Conservation (phyloP, 2,888 invertebrate genomes). For the Beris chalybata region DNA sequence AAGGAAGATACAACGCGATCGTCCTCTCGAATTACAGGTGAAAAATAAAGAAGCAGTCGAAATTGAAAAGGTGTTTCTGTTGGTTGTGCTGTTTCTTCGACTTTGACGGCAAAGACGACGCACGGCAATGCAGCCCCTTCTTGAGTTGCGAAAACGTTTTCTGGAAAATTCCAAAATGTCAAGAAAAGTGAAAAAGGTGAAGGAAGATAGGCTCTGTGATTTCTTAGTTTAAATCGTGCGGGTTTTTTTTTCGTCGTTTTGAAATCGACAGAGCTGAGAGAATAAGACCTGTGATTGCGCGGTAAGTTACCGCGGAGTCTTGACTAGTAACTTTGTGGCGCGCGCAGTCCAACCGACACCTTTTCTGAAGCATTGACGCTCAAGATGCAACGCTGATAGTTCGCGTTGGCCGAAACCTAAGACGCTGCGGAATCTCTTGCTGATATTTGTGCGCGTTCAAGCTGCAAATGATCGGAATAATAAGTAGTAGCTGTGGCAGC, state of each 20-base stretch:
- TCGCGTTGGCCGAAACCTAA: no score
- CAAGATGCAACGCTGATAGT: no score
- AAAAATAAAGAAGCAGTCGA: no score
- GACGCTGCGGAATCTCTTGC: no score
- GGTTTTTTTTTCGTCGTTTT: no score
- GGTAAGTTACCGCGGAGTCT: no score
- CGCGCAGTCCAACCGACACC: neutral
- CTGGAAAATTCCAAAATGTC: constrained; percentile 23
- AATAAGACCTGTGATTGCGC: no score
- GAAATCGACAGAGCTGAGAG: no score
- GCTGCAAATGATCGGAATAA: constrained; percentile 22
- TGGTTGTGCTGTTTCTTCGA: neutral
- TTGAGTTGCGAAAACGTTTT: constrained; percentile 2
- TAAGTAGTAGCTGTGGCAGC: neutral
- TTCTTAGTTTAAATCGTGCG: constrained; percentile 14
- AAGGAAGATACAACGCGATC: no score
- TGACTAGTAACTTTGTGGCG: constrained; percentile 4
- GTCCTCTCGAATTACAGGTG: no score
- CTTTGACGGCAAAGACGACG: neutral
- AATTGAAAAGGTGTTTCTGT: neutral
- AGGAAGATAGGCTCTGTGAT: constrained; percentile 1
- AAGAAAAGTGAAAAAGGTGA: constrained; percentile 21
- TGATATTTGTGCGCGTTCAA: constrained; percentile 2
- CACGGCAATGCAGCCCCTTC: neutral
- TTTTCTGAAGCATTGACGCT: no score